Conservation (phyloP, 2,113 vertebrate species). For the Acanthochromis polyacanthus region DNA sequence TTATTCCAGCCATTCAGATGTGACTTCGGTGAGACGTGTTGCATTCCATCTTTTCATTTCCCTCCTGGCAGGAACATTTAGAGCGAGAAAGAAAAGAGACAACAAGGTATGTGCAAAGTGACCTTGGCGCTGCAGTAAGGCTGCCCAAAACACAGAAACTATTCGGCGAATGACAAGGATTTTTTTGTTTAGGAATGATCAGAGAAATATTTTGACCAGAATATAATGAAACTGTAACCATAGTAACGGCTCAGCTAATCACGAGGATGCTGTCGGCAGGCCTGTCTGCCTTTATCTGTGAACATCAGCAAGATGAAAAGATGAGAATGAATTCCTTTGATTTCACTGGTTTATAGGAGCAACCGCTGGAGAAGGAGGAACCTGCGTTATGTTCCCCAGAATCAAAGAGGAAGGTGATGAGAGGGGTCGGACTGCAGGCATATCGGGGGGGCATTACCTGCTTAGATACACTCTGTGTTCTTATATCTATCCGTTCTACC, state of each 20-base stretch:
- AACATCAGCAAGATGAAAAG: constrained; percentile 47
- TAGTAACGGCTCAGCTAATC: constrained; percentile 53
- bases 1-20: constrained; percentile 10
- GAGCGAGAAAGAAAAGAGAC: neutral
- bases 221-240: constrained; percentile 62
- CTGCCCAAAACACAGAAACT: constrained; percentile 10
- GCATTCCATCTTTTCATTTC: constrained; percentile 39
- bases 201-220: constrained; percentile 34
- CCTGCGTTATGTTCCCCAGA: constrained; percentile 8
- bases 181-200: constrained; percentile 40
- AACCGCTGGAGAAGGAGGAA: constrained; percentile 13
- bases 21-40: constrained; percentile 2
- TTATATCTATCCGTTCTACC: neutral
- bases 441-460: neutral
- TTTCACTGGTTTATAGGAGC: constrained; percentile 32
- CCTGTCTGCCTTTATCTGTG: constrained; percentile 43
- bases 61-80: neutral
- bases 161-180: constrained; percentile 34
- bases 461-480: neutral
- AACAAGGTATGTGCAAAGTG: neutral
- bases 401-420: constrained; percentile 1
- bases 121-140: constrained; percentile 49
- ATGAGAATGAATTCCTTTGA: constrained; percentile 61
- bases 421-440: neutral
- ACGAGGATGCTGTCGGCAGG: constrained; percentile 36